Conservation (phyloP, 2,888 invertebrate species). For the Pherbina coryleti region DNA sequence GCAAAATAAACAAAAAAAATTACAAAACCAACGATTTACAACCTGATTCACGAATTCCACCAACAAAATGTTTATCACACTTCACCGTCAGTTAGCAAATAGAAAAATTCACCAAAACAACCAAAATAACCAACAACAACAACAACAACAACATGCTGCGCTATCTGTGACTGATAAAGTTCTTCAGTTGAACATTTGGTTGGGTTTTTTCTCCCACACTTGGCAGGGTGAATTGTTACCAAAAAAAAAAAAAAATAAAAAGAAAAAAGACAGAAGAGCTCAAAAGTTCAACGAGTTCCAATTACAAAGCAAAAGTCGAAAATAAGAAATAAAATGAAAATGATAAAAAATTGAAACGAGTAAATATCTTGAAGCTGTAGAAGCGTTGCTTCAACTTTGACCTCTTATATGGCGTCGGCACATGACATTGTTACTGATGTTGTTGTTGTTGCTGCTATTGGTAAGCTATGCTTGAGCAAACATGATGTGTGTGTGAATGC, state of each 20-base stretch:
- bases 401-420: conserved; percentile 12
- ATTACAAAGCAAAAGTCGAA: conserved; percentile 21
- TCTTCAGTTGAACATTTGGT: conserved; percentile 16
- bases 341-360: not conserved
- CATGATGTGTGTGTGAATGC: not conserved
- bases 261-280: not conserved
- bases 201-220: conserved; percentile 34
- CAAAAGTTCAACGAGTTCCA: conserved; percentile 38
- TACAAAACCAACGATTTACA: conserved; percentile 13
- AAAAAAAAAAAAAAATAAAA: not conserved
- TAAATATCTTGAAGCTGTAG: conserved; percentile 3
- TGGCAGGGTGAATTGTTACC: not conserved
- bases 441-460: conserved; percentile 3
- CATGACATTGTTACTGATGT: conserved; percentile 11
- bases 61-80: conserved; percentile 39
- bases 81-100: conserved; percentile 11
- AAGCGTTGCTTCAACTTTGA: conserved; percentile 24
- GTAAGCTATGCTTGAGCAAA: not conserved
- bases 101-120: not conserved
- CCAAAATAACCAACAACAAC: not conserved
- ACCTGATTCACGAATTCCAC: conserved; percentile 35
- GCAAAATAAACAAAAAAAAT: not conserved
- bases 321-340: not conserved
- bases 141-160: conserved; percentile 10
- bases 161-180: conserved; percentile 36